Evolutionary conservation across 92 coral and sea anemone genomes (phyloP).

Genomic region (Galaxea fascicularis): DNA sequence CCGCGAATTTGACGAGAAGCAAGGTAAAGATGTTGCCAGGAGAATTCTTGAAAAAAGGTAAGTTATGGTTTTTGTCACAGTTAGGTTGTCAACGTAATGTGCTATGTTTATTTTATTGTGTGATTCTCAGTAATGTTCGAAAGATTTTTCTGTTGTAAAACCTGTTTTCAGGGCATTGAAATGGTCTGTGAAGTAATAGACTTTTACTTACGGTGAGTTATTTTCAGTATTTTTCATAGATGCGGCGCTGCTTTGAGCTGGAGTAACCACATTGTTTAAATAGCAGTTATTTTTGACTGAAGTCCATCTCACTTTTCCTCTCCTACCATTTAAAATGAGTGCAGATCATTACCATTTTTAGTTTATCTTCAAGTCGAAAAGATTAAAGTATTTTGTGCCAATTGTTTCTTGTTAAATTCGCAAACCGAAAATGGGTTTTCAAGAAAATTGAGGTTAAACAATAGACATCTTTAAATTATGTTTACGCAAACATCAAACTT

Average conservation of each 20-base stretch:
- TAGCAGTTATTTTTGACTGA: neutral
- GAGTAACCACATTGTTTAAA: neutral
- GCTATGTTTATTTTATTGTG: neutral
- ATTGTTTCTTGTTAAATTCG: neutral
- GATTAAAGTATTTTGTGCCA: neutral
- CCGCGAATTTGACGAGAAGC: slow-evolving; percentile 90
- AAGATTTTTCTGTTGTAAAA: neutral
- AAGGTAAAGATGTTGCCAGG: slow-evolving; percentile 84
- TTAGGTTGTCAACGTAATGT: neutral
- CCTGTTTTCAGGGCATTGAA: neutral
- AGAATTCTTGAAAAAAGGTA: slow-evolving; percentile 94
- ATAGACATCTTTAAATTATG: neutral
- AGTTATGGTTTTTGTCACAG: neutral
- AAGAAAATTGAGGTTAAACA: neutral
- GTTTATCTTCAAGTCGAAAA: slow-evolving; percentile 11
- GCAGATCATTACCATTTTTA: slow-evolving; percentile 16
- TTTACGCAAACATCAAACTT: neutral
- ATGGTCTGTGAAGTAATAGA: too few relatives aligned
- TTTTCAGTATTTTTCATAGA: too few relatives aligned
- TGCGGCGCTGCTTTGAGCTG: neutral
- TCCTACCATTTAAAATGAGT: neutral
- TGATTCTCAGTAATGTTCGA: neutral
- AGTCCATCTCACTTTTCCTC: neutral
- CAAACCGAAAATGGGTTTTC: neutral
- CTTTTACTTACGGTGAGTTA: too few relatives aligned